Conservation (phyloP, 2,888 invertebrate genomes). For the Chydorus sphaericus region DNA sequence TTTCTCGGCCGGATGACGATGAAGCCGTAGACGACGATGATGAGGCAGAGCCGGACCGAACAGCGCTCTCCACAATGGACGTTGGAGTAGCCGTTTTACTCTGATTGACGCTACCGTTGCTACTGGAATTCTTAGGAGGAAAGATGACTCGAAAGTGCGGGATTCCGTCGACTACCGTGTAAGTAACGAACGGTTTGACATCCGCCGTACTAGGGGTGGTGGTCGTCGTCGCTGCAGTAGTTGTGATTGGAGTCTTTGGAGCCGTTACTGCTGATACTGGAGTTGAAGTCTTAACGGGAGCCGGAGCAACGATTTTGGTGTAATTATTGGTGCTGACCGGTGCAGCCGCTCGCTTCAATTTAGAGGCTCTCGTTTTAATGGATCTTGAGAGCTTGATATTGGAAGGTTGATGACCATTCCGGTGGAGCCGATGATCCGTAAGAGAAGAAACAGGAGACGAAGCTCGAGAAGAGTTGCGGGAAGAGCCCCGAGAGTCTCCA, state of each 20-base stretch:
- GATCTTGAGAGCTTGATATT: not conserved
- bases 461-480: not conserved
- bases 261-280: too few species aligned
- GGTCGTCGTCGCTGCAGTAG: conserved; percentile 5
- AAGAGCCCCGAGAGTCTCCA: conserved; percentile 7
- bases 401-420: not conserved
- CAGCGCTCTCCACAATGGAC: not conserved
- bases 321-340: too few species aligned
- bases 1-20: too few species aligned
- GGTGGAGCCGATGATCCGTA: not conserved
- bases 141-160: not conserved
- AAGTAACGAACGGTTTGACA: not conserved
- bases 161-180: not conserved
- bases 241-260: too few species aligned
- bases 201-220: not conserved
- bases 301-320: too few species aligned
- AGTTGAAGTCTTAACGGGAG: not conserved
- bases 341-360: not conserved
- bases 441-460: conserved; percentile 1
- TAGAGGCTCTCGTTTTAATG: not conserved
- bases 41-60: not conserved
- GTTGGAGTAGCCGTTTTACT: not conserved
- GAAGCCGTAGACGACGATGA: too few species aligned
- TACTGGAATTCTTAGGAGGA: not conserved
- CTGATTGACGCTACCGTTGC: not conserved